phyloP scores from a whole-genome alignment of 2,888 invertebrate species.

The Pterobdella sp. region DNA sequence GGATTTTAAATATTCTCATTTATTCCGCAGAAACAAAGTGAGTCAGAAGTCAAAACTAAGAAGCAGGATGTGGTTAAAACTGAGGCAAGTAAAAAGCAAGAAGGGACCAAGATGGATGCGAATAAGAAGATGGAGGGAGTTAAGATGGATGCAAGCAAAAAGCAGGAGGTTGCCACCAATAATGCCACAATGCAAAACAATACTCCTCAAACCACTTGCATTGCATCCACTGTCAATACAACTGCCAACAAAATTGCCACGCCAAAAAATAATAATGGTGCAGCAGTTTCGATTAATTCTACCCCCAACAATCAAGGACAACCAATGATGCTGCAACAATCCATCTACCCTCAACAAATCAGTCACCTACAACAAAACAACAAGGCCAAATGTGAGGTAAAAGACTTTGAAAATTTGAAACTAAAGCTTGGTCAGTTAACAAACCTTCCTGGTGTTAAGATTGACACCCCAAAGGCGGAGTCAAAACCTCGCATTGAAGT shows the following conservation, averaged over 20 bases:
- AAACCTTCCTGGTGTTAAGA: conserved; percentile 12
- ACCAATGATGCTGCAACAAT: no score
- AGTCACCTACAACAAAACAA: not conserved
- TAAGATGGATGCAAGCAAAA: not conserved
- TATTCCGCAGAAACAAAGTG: no score
- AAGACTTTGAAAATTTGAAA: conserved; percentile 38
- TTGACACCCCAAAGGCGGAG: conserved; percentile 25
- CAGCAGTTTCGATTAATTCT: conserved; percentile 3
- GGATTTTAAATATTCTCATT: not conserved
- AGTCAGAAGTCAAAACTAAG: no score
- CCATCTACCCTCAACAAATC: not conserved
- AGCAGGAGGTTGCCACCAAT: not conserved
- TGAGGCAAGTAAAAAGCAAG: no score
- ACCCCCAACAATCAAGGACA: not conserved
- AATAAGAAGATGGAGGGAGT: not conserved
- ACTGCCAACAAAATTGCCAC: not conserved
- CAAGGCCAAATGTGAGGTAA: conserved; percentile 29
- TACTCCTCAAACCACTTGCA: not conserved
- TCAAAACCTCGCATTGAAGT: conserved; percentile 16
- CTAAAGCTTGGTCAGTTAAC: conserved; percentile 37
- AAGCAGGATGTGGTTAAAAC: no score
- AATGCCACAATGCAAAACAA: not conserved
- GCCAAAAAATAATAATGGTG: not conserved
- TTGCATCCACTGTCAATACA: not conserved
- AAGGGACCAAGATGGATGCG: not conserved